A percentile compares a stretch with the other conserved stretches of the same genome.
phyloP scores from a whole-genome alignment of 1,140 invertebrate species.

The Drosophila miranda region DNA sequence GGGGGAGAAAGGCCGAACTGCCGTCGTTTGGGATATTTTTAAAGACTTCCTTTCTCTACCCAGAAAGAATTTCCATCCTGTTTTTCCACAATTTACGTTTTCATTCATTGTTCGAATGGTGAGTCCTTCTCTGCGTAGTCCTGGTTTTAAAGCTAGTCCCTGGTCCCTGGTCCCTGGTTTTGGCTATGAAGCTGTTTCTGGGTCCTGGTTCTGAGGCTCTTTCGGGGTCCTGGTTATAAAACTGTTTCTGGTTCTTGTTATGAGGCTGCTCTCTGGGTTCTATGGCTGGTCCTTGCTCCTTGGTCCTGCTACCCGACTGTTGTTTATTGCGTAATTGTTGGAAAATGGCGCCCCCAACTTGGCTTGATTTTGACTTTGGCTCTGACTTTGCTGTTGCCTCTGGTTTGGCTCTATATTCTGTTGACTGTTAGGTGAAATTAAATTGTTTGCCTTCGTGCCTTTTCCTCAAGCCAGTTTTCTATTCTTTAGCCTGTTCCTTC shows the following conservation, averaged over 20 bases:
- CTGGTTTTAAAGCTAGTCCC: too few relatives aligned
- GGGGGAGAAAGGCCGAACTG: not conserved
- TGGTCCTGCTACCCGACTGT: not conserved
- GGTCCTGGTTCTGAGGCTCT: not conserved
- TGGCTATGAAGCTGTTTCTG: not conserved
- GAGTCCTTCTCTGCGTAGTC: not conserved
- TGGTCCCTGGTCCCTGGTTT: too few relatives aligned
- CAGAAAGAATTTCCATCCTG: not conserved
- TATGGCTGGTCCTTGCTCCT: not conserved
- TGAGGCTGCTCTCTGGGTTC: too few relatives aligned
- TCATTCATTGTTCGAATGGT: constrained; percentile 9
- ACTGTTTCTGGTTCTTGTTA: not conserved
- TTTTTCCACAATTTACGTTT: constrained; percentile 38
- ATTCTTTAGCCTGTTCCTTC: constrained; percentile 3
- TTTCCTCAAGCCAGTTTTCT: not conserved
- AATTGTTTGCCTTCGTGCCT: constrained; percentile 30
- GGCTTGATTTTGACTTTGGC: constrained; percentile 17
- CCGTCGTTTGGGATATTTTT: constrained; percentile 26
- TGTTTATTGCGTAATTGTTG: constrained; percentile 60
- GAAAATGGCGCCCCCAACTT: constrained; percentile 44
- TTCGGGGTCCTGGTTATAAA: too few relatives aligned
- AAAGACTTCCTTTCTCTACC: constrained; percentile 23
- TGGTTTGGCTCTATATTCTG: constrained; percentile 14
- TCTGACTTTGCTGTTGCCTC: not conserved
- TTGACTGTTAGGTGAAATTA: constrained; percentile 46